These are phyloP conservation scores for Sciurus niger DNA, from an alignment of 2,113 vertebrate species.

Conservation along the genomic window DNA sequence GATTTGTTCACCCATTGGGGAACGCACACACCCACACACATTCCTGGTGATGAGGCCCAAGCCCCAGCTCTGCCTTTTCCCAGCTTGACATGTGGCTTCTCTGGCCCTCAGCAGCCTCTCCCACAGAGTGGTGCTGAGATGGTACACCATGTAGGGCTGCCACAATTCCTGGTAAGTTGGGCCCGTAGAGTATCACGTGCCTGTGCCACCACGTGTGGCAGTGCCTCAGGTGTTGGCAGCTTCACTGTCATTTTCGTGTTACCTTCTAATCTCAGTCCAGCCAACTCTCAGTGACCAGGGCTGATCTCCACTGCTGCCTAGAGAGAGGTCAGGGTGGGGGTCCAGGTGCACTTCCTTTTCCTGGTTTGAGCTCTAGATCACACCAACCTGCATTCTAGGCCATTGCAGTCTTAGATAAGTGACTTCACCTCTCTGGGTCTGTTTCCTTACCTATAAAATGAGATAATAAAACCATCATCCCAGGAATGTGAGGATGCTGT, in stretches of 20 bases:
- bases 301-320: too few species aligned
- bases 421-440: neutral
- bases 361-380: neutral
- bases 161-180: neutral
- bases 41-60: neutral
- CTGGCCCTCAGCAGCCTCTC: neutral
- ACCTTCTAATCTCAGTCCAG: neutral
- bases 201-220: rapidly evolving
- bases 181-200: neutral
- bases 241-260: neutral
- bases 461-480: neutral
- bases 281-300: neutral
- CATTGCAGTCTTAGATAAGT: neutral
- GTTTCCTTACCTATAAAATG: slow-evolving; percentile 8
- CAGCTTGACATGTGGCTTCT: neutral
- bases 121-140: too few species aligned
- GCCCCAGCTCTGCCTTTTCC: neutral
- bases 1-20: neutral
- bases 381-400: neutral
- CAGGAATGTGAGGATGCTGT: neutral
- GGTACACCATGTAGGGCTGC: too few species aligned
- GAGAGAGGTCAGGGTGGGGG: too few species aligned
- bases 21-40: neutral
- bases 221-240: rapidly evolving
- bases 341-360: neutral